Base-by-base conservation (phyloP, 2,113 vertebrate genomes). In the Fukomys damarensis region DNA sequence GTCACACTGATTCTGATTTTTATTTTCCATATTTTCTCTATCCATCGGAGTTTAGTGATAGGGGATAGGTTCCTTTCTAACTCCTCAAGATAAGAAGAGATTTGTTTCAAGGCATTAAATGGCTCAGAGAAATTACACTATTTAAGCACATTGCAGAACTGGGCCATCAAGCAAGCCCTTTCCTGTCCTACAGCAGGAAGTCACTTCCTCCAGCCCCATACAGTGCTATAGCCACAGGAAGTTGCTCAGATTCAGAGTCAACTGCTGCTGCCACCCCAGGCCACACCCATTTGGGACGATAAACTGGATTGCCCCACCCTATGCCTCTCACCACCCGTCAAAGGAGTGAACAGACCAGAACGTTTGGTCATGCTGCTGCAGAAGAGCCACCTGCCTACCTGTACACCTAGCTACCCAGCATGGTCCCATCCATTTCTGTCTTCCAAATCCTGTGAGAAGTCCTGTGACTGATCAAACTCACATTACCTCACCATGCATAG, bases 11-110 rank as follows among this genome's bases (percentile, higher is more conserved):
- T 89, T 95, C 38, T 82, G 9, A 72, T n/a, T 46, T 46, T 79
- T 68, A 14, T 49, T 82, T 80, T 79, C 41, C 65, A 0, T 74
- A 26, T 68, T 77, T 63, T 86, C 16, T 28, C 20, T 32, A 58
- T 11, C 65, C 5, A 43, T 13, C 66, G n/a, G 59, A 9, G 7
- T 90, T 92, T n/a, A 28, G 19, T 58, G 12, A 19, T 49, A 58
- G 58, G 81, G 32, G 85, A 93, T 24, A 92, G 46, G 91, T 68
- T 76, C n/a, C 43, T 89, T 87, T 88, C 52, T 54, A 65, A 52
- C 16, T 72, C 70, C 8, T 35, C 35, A 11, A 87, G 28, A 16
- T 61, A 32, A 41, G 2, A 92, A 82, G 10, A 2, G 5, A 54
- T 92, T 95, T 77, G 41, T 80, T 91, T 85, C 54, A 46, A 20